phyloP scores from a whole-genome alignment of 2,113 vertebrate genomes.

The Lynx canadensis region DNA sequence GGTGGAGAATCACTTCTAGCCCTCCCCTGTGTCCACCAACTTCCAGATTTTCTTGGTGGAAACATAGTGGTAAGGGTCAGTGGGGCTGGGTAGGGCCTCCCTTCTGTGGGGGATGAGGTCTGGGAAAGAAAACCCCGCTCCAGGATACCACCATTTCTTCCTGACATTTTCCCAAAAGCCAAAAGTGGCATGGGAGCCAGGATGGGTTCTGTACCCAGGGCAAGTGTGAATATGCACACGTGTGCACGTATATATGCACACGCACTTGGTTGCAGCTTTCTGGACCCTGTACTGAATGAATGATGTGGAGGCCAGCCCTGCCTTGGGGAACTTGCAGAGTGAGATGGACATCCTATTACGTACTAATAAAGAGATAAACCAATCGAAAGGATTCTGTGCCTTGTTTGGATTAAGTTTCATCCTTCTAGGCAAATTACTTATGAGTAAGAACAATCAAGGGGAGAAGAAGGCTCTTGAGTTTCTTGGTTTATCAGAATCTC shows the following conservation, averaged over 20 bases:
- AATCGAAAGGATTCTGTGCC: neutral
- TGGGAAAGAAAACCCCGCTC: neutral
- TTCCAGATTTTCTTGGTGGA: neutral
- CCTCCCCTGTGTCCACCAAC: neutral
- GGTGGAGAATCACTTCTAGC: neutral
- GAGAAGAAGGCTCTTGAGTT: neutral
- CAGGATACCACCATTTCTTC: neutral
- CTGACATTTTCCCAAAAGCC: neutral
- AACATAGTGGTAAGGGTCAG: neutral
- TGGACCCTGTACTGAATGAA: neutral
- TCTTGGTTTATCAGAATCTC: neutral
- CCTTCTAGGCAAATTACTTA: neutral
- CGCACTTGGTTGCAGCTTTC: neutral
- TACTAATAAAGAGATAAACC: neutral
- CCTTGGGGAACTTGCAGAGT: neutral
- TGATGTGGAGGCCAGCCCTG: neutral
- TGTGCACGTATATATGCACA: rapidly evolving
- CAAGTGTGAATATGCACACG: neutral
- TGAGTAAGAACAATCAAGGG: neutral
- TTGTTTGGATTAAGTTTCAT: neutral
- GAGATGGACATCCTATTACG: neutral
- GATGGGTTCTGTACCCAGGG: neutral
- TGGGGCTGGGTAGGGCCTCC: neutral
- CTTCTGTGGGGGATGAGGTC: neutral
- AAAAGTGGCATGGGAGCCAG: neutral